Percentiles rank a stretch among this genome's conserved stretches.
Evolutionary conservation across 2,113 vertebrate genomes (phyloP).

Genomic region (Chloropsis cyanopogon): DNA sequence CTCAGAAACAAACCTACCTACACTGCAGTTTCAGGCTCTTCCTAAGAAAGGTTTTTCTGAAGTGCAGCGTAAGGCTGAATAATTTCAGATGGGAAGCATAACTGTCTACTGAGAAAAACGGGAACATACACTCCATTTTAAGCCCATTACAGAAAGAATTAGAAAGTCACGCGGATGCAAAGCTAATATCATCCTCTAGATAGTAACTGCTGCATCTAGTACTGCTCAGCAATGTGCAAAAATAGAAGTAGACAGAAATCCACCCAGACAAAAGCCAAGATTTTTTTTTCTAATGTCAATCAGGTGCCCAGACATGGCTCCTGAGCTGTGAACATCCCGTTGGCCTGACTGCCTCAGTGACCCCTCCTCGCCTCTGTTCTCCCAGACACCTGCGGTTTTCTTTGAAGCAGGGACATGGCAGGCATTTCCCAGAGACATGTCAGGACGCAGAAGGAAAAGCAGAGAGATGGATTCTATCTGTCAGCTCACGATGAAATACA

Average conservation of each 20-base stretch:
- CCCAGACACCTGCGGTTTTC: slow-evolving; percentile 36
- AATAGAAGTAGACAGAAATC: slow-evolving; percentile 28
- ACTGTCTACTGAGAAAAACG: slow-evolving; percentile 33
- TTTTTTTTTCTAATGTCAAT: not conserved
- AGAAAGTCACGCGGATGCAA: not conserved
- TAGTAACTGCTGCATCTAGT: not conserved
- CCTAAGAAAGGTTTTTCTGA: not conserved
- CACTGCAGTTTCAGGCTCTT: not conserved
- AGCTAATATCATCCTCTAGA: slow-evolving; percentile 20
- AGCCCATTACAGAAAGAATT: slow-evolving; percentile 38
- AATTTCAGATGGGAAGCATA: slow-evolving; percentile 12
- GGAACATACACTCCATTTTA: slow-evolving; percentile 34
- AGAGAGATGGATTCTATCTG: slow-evolving; percentile 32
- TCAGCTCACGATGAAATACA: slow-evolving; percentile 26
- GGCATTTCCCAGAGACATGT: slow-evolving; percentile 11
- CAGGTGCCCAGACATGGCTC: not conserved
- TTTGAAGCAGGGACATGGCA: not conserved
- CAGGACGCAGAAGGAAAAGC: not conserved
- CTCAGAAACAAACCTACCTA: slow-evolving; percentile 17
- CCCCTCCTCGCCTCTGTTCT: not conserved
- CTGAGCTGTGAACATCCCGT: not conserved
- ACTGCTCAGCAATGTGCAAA: slow-evolving; percentile 43
- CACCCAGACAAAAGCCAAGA: not conserved
- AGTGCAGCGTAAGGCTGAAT: not conserved
- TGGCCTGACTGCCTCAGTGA: not conserved